Evolutionary conservation across 2,797 vertebrate genomes (phyloP).

Genomic region (Dromococcyx pavoninus): DNA sequence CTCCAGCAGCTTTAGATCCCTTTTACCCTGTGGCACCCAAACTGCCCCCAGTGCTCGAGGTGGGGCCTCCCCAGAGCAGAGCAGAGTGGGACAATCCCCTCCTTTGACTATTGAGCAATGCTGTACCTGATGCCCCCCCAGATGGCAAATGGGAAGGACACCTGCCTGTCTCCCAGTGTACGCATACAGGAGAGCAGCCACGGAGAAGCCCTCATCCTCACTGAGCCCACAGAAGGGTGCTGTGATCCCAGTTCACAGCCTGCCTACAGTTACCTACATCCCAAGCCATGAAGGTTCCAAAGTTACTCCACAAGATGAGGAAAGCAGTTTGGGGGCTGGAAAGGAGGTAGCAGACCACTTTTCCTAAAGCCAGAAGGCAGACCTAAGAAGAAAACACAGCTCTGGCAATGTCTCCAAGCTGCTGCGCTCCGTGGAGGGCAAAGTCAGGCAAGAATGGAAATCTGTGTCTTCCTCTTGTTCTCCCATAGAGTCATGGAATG

Average conservation of each 20-base stretch:
- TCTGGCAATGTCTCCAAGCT: background rate
- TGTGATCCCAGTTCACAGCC: background rate
- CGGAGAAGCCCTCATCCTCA: background rate
- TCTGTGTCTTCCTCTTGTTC: background rate
- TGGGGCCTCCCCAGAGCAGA: too few relatives aligned
- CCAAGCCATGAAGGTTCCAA: background rate
- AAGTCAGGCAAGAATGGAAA: background rate
- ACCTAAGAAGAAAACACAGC: background rate
- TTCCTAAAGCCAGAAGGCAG: background rate
- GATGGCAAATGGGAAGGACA: background rate
- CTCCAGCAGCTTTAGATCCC: too few relatives aligned
- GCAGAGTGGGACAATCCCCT: too few relatives aligned
- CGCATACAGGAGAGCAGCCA: background rate
- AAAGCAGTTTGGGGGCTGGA: background rate
- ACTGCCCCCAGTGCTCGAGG: too few relatives aligned
- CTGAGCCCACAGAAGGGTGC: background rate
- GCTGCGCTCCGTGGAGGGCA: background rate
- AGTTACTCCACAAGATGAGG: background rate
- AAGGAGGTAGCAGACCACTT: background rate
- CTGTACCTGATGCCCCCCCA: too few relatives aligned
- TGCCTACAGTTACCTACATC: fast-evolving
- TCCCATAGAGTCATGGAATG: too few relatives aligned
- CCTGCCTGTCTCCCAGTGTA: background rate
- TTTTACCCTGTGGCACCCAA: too few relatives aligned
- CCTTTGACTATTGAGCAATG: too few relatives aligned